These are phyloP conservation scores for Ditylenchus weischeri DNA, from an alignment of 2,888 invertebrate species.

Conservation along the genomic window DNA sequence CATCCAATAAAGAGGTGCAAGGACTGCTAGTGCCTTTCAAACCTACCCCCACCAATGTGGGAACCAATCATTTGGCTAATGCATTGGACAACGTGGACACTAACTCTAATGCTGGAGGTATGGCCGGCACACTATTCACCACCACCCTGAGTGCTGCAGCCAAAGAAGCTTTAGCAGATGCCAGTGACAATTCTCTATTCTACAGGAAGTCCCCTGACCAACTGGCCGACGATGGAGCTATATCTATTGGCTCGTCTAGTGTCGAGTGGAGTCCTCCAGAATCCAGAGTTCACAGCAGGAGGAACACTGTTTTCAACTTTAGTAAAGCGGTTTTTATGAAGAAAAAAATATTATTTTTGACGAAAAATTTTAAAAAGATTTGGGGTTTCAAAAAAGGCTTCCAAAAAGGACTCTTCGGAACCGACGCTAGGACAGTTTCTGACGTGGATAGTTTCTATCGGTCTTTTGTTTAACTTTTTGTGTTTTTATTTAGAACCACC, in stretches of 20 bases:
- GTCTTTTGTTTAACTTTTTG: too few species aligned
- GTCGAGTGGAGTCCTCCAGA: conserved; percentile 54
- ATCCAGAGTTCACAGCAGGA: conserved; percentile 37
- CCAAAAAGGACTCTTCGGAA: too few species aligned
- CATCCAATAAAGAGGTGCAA: conserved; percentile 33
- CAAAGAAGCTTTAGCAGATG: not conserved
- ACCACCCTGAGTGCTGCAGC: not conserved
- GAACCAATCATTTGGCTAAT: not conserved
- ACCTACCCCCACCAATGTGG: not conserved
- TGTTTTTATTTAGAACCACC: too few species aligned
- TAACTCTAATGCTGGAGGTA: not conserved
- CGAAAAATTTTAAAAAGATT: too few species aligned
- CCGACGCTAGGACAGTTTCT: too few species aligned
- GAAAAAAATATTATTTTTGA: too few species aligned
- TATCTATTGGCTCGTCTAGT: conserved; percentile 32
- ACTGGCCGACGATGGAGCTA: not conserved
- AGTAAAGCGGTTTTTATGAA: not conserved
- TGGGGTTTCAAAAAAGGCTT: too few species aligned
- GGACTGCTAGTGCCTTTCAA: conserved; percentile 19
- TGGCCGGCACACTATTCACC: not conserved
- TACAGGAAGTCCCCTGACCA: conserved; percentile 11
- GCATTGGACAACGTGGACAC: not conserved
- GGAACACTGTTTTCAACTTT: conserved; percentile 46
- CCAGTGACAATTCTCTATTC: conserved; percentile 4
- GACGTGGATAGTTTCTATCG: too few species aligned